These are phyloP conservation scores for Marmota monax DNA, from an alignment of 2,113 vertebrate genomes.

Conservation along the genomic window DNA sequence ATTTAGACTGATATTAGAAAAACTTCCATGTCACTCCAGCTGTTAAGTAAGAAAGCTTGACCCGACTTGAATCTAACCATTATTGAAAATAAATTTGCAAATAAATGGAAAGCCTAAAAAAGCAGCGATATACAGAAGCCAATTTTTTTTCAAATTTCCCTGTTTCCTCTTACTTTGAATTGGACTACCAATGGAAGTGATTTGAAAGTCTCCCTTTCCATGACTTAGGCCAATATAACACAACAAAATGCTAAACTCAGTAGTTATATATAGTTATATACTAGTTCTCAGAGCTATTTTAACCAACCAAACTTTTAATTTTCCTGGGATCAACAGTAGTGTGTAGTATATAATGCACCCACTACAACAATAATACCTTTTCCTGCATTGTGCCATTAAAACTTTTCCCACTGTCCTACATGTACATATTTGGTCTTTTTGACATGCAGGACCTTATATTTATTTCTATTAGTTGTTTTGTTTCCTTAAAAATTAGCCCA, in stretches of 20 bases:
- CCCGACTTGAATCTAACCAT: neutral
- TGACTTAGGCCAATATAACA: neutral
- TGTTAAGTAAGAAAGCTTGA: conserved; percentile 40
- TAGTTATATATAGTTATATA: neutral
- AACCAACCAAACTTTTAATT: neutral
- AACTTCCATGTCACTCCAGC: neutral
- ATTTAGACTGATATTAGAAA: conserved; percentile 53
- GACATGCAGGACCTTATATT: neutral
- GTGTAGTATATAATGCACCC: no score
- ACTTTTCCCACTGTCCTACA: neutral
- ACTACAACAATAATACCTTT: neutral
- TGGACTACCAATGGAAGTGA: neutral
- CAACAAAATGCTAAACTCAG: neutral
- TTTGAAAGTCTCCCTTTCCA: neutral
- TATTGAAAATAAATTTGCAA: conserved; percentile 35
- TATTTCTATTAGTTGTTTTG: neutral
- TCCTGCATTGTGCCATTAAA: neutral
- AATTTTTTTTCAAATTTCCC: neutral
- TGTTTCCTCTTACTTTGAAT: conserved; percentile 46
- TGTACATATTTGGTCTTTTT: neutral
- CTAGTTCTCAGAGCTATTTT: conserved; percentile 38
- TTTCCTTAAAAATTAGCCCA: neutral
- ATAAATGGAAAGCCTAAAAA: conserved; percentile 40
- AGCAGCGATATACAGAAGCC: neutral
- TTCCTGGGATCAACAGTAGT: neutral